Evolutionary conservation across 2,797 vertebrate genomes (phyloP).

Genomic region (Labroides dimidiatus): DNA sequence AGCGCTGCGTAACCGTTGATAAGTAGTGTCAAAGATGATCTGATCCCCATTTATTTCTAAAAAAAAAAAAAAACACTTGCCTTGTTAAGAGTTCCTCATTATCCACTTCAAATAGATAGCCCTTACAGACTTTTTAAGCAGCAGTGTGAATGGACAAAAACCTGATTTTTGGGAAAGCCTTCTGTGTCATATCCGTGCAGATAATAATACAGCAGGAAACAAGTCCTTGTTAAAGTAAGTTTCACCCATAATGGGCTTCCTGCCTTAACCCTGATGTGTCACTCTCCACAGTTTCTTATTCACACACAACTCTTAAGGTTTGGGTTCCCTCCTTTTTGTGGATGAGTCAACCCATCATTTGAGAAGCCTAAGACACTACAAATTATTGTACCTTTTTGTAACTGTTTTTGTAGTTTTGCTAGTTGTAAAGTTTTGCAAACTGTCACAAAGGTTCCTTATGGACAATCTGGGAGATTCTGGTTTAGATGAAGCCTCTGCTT

Average conservation of each 20-base stretch:
- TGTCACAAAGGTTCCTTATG: background rate
- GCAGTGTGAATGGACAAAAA: conserved; percentile 1
- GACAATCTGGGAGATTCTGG: too few relatives aligned
- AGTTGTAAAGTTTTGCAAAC: too few relatives aligned
- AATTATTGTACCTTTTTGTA: background rate
- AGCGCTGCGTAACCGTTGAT: too few relatives aligned
- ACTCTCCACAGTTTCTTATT: conserved; percentile 16
- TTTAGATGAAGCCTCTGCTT: too few relatives aligned
- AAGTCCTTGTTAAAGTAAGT: conserved; percentile 24
- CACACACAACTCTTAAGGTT: background rate
- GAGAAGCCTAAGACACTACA: background rate
- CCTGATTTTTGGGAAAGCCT: background rate
- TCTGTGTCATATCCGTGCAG: conserved; percentile 31
- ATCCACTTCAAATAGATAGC: too few relatives aligned
- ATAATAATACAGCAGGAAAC: conserved; percentile 39
- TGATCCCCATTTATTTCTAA: too few relatives aligned
- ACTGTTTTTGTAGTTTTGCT: background rate
- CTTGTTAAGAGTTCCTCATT: too few relatives aligned
- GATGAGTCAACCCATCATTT: background rate
- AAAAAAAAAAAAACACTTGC: too few relatives aligned
- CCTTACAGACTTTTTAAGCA: too few relatives aligned
- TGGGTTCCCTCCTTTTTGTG: background rate
- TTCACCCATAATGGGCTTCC: conserved; percentile 34
- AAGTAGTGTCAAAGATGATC: too few relatives aligned
- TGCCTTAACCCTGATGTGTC: conserved; percentile 25